Conservation (phyloP, 2,888 invertebrate genomes). For the Lagria hirta region DNA sequence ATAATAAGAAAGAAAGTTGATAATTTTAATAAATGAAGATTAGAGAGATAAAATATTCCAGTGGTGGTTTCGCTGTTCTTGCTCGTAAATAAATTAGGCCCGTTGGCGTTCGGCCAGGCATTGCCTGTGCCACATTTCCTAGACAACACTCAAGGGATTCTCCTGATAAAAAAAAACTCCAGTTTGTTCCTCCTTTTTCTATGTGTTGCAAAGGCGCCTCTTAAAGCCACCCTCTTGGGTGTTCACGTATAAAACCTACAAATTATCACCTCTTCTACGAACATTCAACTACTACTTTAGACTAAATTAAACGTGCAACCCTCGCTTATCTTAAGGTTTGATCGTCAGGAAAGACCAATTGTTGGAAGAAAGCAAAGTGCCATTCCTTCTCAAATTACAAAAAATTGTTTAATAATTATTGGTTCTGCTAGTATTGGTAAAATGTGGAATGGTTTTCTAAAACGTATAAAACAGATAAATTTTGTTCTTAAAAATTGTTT, state of each 20-base stretch:
- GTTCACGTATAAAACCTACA: constrained; percentile 18
- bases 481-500: too few relatives aligned
- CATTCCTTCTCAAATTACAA: too few relatives aligned
- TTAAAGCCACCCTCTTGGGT: constrained; percentile 16
- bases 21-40: constrained; percentile 42
- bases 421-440: too few relatives aligned
- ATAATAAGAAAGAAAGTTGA: constrained; percentile 14
- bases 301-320: too few relatives aligned
- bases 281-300: too few relatives aligned
- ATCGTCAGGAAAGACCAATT: too few relatives aligned
- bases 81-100: constrained; percentile 44
- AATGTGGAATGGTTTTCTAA: too few relatives aligned
- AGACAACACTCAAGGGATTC: constrained; percentile 37
- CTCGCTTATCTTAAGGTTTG: too few relatives aligned
- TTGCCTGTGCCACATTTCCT: constrained; percentile 41
- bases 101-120: constrained; percentile 42
- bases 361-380: too few relatives aligned
- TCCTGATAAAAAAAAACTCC: constrained; percentile 24
- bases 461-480: too few relatives aligned
- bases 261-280: constrained; percentile 17
- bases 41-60: constrained; percentile 38
- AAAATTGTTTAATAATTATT: too few relatives aligned
- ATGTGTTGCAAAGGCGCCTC: constrained; percentile 29
- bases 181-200: constrained; percentile 28
- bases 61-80: constrained; percentile 32